Evolutionary conservation across 2,888 invertebrate species (phyloP), one percentile per base, ranked within the genome.

Genomic region (Amblyjoppa fuscipennis): DNA sequence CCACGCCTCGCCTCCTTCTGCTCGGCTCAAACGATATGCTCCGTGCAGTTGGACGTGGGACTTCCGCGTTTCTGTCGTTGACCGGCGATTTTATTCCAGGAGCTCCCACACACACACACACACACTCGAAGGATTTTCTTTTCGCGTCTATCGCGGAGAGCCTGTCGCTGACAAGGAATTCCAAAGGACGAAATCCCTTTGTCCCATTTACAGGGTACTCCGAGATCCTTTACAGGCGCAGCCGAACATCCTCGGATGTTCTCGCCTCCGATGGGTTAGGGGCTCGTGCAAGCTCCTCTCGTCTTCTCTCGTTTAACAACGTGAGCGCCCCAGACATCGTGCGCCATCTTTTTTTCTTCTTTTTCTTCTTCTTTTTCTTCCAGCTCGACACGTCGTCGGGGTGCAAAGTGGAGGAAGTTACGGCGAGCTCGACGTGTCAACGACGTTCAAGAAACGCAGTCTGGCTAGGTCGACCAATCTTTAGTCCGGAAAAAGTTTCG

Each of bases 111-210:
- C 53, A 5, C 53, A 25, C 53, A 5, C 53, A 25, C 13, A 28
- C 25, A 28, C 13, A 28, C 28, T 0, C 25, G 56, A 56, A 5
- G 20, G 6, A 49, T 70, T 71, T 71, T 34, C 53, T 25, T 28
- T 49, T 49, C 45, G 20, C 45, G 45, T 59, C n/a, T 64, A 28
- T 70, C 34, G 28, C 31, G 31, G 38, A 73, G 38, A 83, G 68
- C 73, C 34, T 74, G 83, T 70, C 69, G 68, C 64, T 69, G 83
- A 74, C 68, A 83, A 69, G 79, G 74, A 79, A 79, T 69, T 75
- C 20, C 68, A 64, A 83, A 83, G 61, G 83, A 45, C 41, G 74
- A 68, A 82, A 56, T 64, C 75, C 71, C 59, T 79, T 79, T 75
- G 74, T 79, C 64, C 83, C 64, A 70, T 83, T 75, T 70, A 79